Conservation (phyloP, 2,888 invertebrate species). For the Drosophila lacicola region DNA sequence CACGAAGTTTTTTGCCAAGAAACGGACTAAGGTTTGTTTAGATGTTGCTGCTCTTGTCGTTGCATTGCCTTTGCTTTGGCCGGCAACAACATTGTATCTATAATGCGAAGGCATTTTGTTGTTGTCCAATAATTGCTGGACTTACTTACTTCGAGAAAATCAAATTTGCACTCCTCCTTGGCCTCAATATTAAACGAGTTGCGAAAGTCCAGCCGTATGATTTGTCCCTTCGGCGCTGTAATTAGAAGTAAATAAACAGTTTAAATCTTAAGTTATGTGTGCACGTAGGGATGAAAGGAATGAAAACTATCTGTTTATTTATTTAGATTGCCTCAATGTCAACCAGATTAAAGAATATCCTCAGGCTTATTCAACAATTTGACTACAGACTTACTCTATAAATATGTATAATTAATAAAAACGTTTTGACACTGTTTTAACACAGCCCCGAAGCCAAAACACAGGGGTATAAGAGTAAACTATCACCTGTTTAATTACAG, state of each 20-base stretch:
- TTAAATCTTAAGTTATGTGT: not conserved
- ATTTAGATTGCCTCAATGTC: slow-evolving; percentile 4
- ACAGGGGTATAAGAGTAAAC: not conserved
- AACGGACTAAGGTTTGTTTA: slow-evolving; percentile 49
- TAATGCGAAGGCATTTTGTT: slow-evolving; percentile 19
- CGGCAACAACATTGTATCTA: slow-evolving; percentile 38
- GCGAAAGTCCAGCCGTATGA: slow-evolving; percentile 91
- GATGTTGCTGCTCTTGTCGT: slow-evolving; percentile 11
- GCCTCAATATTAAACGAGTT: slow-evolving; percentile 92
- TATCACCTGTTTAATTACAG: too few relatives aligned
- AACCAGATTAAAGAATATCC: slow-evolving; percentile 1
- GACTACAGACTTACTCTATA: not conserved
- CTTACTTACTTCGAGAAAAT: slow-evolving; percentile 89
- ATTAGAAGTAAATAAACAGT: slow-evolving; percentile 56
- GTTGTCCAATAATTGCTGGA: slow-evolving; percentile 23
- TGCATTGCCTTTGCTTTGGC: slow-evolving; percentile 2
- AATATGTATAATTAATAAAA: slow-evolving; percentile 4
- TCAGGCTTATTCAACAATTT: not conserved
- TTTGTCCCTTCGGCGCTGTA: slow-evolving; percentile 88
- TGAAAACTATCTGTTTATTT: not conserved
- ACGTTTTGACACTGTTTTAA: not conserved
- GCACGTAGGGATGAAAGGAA: not conserved
- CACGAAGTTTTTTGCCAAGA: slow-evolving; percentile 46
- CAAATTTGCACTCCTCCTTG: slow-evolving; percentile 89
- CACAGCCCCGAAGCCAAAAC: not conserved